Percentiles rank a stretch among this genome's conserved stretches.
Evolutionary conservation across 2,797 vertebrate genomes (phyloP).

Genomic region (Antennarius maculatus): DNA sequence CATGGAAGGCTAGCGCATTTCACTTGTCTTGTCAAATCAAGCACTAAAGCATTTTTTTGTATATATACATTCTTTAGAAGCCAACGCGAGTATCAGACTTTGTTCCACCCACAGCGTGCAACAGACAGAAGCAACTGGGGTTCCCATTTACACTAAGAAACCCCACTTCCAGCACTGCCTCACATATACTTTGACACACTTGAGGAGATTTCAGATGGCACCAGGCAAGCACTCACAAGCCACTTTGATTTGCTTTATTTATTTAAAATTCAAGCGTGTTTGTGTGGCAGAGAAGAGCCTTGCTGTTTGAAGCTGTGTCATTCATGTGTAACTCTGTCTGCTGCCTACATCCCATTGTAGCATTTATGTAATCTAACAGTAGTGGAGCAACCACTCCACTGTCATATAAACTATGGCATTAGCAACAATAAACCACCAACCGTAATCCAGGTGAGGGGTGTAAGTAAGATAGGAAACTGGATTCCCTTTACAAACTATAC

Average conservation of each 20-base stretch:
- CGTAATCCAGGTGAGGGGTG: constrained; percentile 38
- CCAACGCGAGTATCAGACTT: constrained; percentile 55
- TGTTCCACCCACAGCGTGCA: constrained; percentile 64
- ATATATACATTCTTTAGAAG: constrained; percentile 42
- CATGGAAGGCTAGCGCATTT: constrained; percentile 49
- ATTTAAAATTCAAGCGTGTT: constrained; percentile 63
- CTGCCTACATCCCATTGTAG: constrained; percentile 74
- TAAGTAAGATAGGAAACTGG: constrained; percentile 55
- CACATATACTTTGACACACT: constrained; percentile 83
- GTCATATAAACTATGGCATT: constrained; percentile 74
- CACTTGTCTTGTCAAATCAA: constrained; percentile 67
- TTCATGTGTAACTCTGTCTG: constrained; percentile 73
- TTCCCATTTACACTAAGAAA: constrained; percentile 80
- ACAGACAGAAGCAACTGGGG: constrained; percentile 83
- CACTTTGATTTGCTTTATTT: constrained; percentile 82
- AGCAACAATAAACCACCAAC: constrained; percentile 75
- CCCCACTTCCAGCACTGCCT: constrained; percentile 73
- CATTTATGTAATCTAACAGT: constrained; percentile 82
- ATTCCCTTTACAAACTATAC: constrained; percentile 41
- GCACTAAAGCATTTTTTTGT: constrained; percentile 31
- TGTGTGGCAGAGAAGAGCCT: constrained; percentile 35
- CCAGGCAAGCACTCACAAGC: constrained; percentile 71
- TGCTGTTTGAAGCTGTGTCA: constrained; percentile 67
- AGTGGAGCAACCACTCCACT: constrained; percentile 78
- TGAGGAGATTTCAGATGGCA: constrained; percentile 82